phyloP scores from a whole-genome alignment of 2,888 invertebrate species.

The Dicycla oo region DNA sequence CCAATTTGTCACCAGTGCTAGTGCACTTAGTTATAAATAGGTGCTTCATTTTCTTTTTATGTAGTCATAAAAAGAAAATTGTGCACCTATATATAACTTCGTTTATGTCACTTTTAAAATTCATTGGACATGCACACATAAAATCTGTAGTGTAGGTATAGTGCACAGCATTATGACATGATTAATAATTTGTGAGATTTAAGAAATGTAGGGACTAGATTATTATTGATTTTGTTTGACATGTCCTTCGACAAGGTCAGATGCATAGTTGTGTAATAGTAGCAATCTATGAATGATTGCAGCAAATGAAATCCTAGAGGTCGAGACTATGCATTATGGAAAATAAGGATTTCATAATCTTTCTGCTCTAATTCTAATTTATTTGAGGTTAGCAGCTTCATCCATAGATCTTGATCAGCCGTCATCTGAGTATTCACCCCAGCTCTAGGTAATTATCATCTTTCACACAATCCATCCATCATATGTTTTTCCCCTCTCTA shows the following conservation, averaged over 20 bases:
- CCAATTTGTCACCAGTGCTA: not conserved
- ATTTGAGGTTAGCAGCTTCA: too few relatives aligned
- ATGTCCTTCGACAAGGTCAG: constrained; percentile 31
- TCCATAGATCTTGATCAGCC: not conserved
- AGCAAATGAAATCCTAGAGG: not conserved
- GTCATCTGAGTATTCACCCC: not conserved
- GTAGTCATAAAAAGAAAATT: not conserved
- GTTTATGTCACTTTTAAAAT: not conserved
- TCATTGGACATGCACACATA: constrained; percentile 2
- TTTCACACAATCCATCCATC: too few relatives aligned
- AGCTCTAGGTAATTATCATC: too few relatives aligned
- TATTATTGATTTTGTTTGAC: constrained; percentile 1
- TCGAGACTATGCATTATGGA: not conserved
- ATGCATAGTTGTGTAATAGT: not conserved
- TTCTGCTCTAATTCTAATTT: not conserved
- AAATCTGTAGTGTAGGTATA: not conserved
- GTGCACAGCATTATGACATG: not conserved
- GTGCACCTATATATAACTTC: not conserved
- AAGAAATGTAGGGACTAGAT: not conserved
- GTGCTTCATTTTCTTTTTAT: too few relatives aligned
- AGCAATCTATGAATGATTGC: too few relatives aligned
- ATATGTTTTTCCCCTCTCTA: not conserved
- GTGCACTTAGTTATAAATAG: too few relatives aligned
- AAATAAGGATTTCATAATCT: not conserved
- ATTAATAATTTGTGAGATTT: not conserved